Evolutionary conservation across 2,888 invertebrate genomes (phyloP).

Genomic region (Spodoptera littoralis): DNA sequence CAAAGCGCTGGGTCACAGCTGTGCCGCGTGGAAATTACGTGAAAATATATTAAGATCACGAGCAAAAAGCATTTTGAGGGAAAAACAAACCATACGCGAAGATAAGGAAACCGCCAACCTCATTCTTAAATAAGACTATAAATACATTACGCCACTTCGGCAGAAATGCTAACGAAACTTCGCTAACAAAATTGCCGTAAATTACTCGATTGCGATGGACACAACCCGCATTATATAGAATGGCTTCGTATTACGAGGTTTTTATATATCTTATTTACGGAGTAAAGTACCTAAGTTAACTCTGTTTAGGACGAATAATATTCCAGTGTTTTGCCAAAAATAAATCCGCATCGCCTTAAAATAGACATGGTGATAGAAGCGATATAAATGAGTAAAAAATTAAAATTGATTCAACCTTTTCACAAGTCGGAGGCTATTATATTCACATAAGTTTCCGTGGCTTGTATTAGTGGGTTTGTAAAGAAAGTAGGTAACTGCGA

Average conservation of each 20-base stretch:
- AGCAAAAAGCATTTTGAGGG: slow-evolving; percentile 52
- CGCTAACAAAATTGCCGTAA: slow-evolving; percentile 22
- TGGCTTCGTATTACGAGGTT: slow-evolving; percentile 11
- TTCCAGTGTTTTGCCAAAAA: slow-evolving; percentile 21
- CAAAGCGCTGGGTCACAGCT: slow-evolving; percentile 60
- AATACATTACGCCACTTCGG: slow-evolving; percentile 39
- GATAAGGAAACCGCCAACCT: slow-evolving; percentile 45
- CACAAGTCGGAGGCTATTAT: slow-evolving; percentile 37
- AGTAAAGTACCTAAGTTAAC: slow-evolving; percentile 3
- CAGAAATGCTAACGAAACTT: slow-evolving; percentile 35
- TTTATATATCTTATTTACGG: slow-evolving; percentile 27
- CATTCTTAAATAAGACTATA: slow-evolving; percentile 14
- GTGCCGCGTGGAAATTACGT: slow-evolving; percentile 55
- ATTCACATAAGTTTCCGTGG: slow-evolving; percentile 38
- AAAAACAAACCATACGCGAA: slow-evolving; percentile 55
- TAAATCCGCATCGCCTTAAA: slow-evolving; percentile 31
- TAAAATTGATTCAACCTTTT: slow-evolving; percentile 46
- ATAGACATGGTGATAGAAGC: slow-evolving; percentile 32
- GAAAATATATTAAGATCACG: slow-evolving; percentile 55
- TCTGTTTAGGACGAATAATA: slow-evolving; percentile 6
- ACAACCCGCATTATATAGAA: slow-evolving; percentile 7
- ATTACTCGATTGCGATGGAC: slow-evolving; percentile 39
- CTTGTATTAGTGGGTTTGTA: slow-evolving; percentile 35
- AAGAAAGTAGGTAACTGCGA: slow-evolving; percentile 17
- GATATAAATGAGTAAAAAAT: slow-evolving; percentile 41